Evolutionary conservation across 2,113 vertebrate species (phyloP), one percentile per base, ranked within the genome.

Genomic region (Rhabdornis inornatus): DNA sequence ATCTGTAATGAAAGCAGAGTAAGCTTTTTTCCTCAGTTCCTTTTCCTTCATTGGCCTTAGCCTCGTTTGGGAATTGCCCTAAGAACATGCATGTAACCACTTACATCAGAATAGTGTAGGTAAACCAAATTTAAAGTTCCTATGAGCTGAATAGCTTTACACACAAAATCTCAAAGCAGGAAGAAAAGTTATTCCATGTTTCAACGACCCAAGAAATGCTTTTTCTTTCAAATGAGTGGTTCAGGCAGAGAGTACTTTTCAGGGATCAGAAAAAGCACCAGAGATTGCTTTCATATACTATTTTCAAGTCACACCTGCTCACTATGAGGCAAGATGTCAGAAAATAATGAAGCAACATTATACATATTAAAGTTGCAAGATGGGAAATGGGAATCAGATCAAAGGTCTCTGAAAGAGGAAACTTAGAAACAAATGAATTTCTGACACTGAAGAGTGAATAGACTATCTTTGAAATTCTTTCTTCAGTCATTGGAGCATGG

Each of bases 281-380:
- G 77, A 97, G 91, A 97, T 97, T 97, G 92, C 83, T 96, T 97
- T 97, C 96, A 92, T 93, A 95, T 80, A 92, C 79, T 94, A 76
- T 97, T 98, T 97, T 96, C 87, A 82, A 96, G 88, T 94, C 96
- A 94, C 83, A 97, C 91, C 93, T 97, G 96, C 90, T 98, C 93
- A 92, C 93, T 66, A 65, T 63, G 89, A 97, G 90, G 85, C 85
- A 97, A 97, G 95, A 96, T 97, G 97, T 98, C 97, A 98, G 89
- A 91, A 98, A 97, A 97, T 98, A 98, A 97, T 95, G 95, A 97
- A 97, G 95, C 91, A 95, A 94, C 85, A 92, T 93, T 96, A 96
- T 90, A 96, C 53, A 95, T 92, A 78, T 72, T 94, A 91, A 97
- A 94, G 95, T 71, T 97, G 86, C 87, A 97, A 95, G 89, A 95